Percentiles rank a stretch among this genome's conserved stretches.
These are phyloP conservation scores for Sceloporus undulatus DNA, from an alignment of 2,113 vertebrate species.

Conservation along the genomic window DNA sequence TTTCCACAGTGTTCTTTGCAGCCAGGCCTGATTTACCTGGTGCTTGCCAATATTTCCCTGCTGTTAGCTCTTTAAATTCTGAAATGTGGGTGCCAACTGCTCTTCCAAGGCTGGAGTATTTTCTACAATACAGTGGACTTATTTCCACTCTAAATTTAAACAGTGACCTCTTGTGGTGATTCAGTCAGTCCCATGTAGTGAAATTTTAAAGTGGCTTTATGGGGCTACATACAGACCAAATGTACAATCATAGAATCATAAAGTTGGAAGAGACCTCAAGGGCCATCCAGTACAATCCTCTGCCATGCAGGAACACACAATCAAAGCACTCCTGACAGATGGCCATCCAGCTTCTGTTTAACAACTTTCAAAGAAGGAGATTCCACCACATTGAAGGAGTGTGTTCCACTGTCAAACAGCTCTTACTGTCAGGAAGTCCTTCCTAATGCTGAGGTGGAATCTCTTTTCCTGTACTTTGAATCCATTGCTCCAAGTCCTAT, in stretches of 20 bases:
- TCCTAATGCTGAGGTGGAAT: no score
- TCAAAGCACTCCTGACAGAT: no score
- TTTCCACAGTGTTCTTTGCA: conserved; percentile 10
- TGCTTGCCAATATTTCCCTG: conserved; percentile 9
- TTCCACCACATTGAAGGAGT: no score
- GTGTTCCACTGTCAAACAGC: no score
- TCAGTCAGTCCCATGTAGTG: not conserved
- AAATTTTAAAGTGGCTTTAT: not conserved
- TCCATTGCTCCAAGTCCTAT: no score
- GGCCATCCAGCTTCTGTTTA: no score
- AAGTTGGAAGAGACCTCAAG: no score
- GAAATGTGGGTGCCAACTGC: not conserved
- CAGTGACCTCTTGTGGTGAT: conserved; percentile 16
- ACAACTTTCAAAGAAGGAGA: no score
- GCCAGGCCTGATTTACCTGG: conserved; percentile 5
- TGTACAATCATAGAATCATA: not conserved
- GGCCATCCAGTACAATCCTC: no score
- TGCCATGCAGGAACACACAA: no score
- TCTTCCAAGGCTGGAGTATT: conserved; percentile 1
- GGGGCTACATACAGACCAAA: not conserved
- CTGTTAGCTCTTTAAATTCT: conserved; percentile 12
- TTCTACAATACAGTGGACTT: not conserved
- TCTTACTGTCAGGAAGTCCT: no score
- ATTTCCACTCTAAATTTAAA: conserved; percentile 8
- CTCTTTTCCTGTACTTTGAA: no score